Conservation (phyloP, 1,140 invertebrate species). For the Aphis craccivora region DNA sequence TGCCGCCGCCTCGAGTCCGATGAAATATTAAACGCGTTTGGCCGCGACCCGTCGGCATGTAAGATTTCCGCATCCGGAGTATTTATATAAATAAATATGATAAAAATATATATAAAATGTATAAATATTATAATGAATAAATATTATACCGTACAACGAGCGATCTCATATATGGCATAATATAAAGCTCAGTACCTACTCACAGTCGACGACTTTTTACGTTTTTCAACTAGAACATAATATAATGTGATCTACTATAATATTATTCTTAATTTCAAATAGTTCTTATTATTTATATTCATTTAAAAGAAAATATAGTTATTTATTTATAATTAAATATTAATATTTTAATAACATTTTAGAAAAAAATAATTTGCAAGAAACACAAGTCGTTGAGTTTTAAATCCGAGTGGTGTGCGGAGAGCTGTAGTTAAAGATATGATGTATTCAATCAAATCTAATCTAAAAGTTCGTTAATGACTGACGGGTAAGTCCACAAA, state of each 20-base stretch:
- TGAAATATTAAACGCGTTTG: constrained; percentile 29
- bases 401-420: no score
- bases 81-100: no score
- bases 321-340: neutral
- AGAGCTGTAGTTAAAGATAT: no score
- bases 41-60: neutral
- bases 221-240: neutral
- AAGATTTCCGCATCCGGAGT: neutral
- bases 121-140: no score
- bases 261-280: neutral
- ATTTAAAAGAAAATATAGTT: neutral
- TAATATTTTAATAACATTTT: neutral
- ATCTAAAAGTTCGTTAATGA: no score
- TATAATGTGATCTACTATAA: neutral
- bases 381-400: no score
- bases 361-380: no score
- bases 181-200: neutral
- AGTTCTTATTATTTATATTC: no score
- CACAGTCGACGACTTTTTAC: neutral
- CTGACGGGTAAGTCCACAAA: no score
- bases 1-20: neutral
- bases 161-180: neutral
- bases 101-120: no score
- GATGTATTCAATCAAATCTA: no score
- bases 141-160: neutral